Conservation (phyloP, 2,113 vertebrate genomes). For the Osmerus mordax region DNA sequence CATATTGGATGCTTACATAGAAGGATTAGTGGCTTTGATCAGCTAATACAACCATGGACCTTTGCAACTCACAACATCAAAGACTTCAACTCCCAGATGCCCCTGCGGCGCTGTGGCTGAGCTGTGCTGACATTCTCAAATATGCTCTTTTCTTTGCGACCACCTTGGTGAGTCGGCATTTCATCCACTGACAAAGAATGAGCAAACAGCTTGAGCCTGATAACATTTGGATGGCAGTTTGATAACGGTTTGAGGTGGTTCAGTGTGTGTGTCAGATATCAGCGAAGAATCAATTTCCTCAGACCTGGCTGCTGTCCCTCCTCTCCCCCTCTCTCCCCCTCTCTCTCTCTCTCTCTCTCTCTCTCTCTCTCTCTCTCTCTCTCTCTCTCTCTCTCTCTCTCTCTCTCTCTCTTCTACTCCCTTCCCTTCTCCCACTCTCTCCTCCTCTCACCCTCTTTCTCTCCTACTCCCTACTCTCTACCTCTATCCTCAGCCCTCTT, state of each 20-base stretch:
- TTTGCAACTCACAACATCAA: constrained; percentile 47
- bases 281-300: too few relatives aligned
- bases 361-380: too few relatives aligned
- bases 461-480: neutral
- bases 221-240: neutral
- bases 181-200: constrained; percentile 12
- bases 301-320: too few relatives aligned
- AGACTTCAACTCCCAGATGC: neutral
- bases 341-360: too few relatives aligned
- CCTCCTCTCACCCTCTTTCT: neutral
- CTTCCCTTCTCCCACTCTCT: neutral
- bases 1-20: constrained; percentile 40
- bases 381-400: neutral
- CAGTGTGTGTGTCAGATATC: too few relatives aligned
- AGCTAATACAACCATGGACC: constrained; percentile 26
- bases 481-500: constrained; percentile 21
- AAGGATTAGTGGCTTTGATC: constrained; percentile 51
- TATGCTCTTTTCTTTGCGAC: constrained; percentile 39
- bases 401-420: neutral
- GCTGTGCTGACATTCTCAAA: constrained; percentile 43
- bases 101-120: constrained; percentile 9
- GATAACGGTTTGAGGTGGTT: neutral
- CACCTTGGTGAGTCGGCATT: constrained; percentile 18
- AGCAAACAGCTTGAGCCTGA: neutral
- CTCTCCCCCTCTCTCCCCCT: too few relatives aligned